These are phyloP conservation scores for Gymnothorax javanicus DNA, from an alignment of 2,797 vertebrate genomes.

Conservation along the genomic window DNA sequence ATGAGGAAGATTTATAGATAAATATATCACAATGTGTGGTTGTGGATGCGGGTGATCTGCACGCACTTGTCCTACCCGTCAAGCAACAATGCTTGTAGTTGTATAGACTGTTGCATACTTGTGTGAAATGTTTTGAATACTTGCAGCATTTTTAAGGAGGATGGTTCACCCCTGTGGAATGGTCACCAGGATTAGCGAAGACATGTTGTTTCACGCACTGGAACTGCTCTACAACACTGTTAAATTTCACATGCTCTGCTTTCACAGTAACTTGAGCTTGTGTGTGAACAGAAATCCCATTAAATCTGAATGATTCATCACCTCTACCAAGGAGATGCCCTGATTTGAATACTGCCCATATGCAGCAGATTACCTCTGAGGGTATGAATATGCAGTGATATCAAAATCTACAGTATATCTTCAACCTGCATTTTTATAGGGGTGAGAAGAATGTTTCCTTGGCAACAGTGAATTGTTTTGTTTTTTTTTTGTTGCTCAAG, in stretches of 20 bases:
- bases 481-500: no score
- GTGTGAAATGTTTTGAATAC: background rate
- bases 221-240: background rate
- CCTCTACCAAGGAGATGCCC: background rate
- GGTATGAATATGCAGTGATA: background rate
- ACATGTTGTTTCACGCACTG: background rate
- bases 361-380: background rate
- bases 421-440: background rate
- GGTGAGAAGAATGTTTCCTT: background rate
- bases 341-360: background rate
- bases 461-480: background rate
- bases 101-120: background rate
- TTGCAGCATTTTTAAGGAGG: background rate
- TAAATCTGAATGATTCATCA: background rate
- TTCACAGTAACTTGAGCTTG: background rate
- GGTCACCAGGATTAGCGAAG: background rate
- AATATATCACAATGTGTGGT: background rate
- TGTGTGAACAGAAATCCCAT: no score
- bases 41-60: background rate
- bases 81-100: background rate
- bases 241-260: background rate
- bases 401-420: background rate
- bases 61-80: background rate
- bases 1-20: background rate
- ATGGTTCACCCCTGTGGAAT: background rate